A percentile compares a stretch with the other conserved stretches of the same genome.
These are phyloP conservation scores for Protophormia terraenovae DNA, from an alignment of 2,888 invertebrate species.

Conservation along the genomic window DNA sequence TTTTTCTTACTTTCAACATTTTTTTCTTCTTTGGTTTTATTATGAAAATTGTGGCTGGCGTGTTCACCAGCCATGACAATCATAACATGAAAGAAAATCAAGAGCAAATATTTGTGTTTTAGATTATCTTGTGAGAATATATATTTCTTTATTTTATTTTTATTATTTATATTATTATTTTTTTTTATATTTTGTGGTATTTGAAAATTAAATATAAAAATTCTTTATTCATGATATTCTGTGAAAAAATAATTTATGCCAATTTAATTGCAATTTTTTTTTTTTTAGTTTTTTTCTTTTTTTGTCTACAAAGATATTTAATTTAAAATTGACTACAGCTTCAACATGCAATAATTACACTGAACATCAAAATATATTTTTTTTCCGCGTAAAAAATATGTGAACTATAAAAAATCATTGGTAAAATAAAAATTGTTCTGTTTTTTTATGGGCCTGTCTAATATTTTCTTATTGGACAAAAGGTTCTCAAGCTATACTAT, in stretches of 20 bases:
- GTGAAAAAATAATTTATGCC: slow-evolving; percentile 50
- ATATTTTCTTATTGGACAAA: too few relatives aligned
- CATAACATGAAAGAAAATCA: slow-evolving; percentile 63
- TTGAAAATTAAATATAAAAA: slow-evolving; percentile 18
- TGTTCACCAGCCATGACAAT: slow-evolving; percentile 66
- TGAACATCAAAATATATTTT: too few relatives aligned
- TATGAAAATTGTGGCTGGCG: slow-evolving; percentile 46
- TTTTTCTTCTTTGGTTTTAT: not conserved
- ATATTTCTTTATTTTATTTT: slow-evolving; percentile 5
- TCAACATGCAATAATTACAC: slow-evolving; percentile 43
- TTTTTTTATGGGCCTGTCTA: too few relatives aligned
- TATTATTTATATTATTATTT: not conserved
- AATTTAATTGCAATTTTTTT: slow-evolving; percentile 54
- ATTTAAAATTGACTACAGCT: slow-evolving; percentile 2
- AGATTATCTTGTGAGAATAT: slow-evolving; percentile 64
- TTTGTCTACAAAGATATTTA: not conserved
- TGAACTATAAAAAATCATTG: too few relatives aligned
- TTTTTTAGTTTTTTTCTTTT: not conserved
- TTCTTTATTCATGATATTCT: slow-evolving; percentile 34
- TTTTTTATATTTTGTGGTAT: slow-evolving; percentile 14
- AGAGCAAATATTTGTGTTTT: slow-evolving; percentile 61
- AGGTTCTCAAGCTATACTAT: too few relatives aligned
- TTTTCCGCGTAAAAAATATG: too few relatives aligned
- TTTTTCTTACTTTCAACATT: not conserved
- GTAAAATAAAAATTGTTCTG: too few relatives aligned